Conservation (phyloP, 2,888 invertebrate genomes). For the Drosophila nr. medialis region DNA sequence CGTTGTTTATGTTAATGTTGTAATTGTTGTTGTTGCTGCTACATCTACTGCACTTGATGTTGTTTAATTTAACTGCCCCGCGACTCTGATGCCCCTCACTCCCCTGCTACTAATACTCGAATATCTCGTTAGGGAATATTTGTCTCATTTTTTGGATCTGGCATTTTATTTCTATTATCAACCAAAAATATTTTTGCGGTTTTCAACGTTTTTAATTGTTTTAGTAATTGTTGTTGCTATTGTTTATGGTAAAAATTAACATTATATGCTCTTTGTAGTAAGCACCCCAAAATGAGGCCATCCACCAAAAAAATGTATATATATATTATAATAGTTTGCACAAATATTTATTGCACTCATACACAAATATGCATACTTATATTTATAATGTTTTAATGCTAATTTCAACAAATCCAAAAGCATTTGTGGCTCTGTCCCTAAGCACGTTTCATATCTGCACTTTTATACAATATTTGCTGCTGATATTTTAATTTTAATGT, state of each 20-base stretch:
- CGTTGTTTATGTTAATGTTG: constrained; percentile 36
- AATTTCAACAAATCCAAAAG: constrained; percentile 74
- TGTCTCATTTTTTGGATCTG: constrained; percentile 31
- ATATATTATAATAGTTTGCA: constrained; percentile 72
- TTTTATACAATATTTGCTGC: constrained; percentile 71
- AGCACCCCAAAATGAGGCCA: constrained; percentile 41
- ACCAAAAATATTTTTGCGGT: constrained; percentile 69
- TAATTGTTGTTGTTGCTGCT: constrained; percentile 35
- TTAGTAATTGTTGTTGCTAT: constrained; percentile 47
- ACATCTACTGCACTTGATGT: constrained; percentile 67
- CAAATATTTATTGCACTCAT: constrained; percentile 68
- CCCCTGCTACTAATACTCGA: constrained; percentile 9
- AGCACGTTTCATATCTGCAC: constrained; percentile 42
- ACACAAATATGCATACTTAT: constrained; percentile 22
- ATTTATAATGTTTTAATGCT: constrained; percentile 82
- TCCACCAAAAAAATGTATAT: constrained; percentile 8
- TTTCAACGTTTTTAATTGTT: constrained; percentile 73
- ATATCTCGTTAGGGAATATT: constrained; percentile 45
- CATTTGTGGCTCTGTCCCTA: constrained; percentile 40
- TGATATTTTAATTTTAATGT: constrained; percentile 83
- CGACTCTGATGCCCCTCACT: background rate
- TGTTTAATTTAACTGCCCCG: constrained; percentile 44
- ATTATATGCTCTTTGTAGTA: constrained; percentile 64
- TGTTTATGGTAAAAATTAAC: constrained; percentile 54
- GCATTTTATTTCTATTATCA: constrained; percentile 32